Percentiles rank a stretch among this genome's conserved stretches.
These are phyloP conservation scores for Fregetta grallaria DNA, from an alignment of 2,113 vertebrate species.

Conservation along the genomic window DNA sequence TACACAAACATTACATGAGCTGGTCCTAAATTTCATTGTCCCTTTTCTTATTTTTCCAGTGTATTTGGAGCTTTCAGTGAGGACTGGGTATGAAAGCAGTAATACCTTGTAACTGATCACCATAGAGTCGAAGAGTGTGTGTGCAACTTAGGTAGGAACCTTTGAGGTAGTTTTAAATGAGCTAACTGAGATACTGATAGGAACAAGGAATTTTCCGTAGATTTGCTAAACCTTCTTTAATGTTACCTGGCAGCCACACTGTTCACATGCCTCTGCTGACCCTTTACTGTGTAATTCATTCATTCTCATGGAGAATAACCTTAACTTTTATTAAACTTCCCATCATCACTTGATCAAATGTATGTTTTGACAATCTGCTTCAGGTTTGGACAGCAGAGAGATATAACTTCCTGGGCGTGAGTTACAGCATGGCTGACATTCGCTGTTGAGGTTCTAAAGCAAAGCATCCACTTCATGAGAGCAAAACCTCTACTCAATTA, in stretches of 20 bases:
- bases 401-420: neutral
- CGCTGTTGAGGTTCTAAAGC: neutral
- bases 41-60: neutral
- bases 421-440: neutral
- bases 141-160: neutral
- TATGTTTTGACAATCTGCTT: neutral
- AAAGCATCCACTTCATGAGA: neutral
- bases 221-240: neutral
- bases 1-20: neutral
- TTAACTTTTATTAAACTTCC: neutral
- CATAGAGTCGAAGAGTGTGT: neutral
- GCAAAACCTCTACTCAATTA: neutral
- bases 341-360: neutral
- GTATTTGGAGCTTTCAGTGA: neutral
- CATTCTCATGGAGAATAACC: neutral
- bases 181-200: neutral
- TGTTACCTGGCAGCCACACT: neutral
- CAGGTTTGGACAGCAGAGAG: neutral
- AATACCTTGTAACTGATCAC: neutral
- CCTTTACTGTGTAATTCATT: neutral
- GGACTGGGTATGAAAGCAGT: neutral
- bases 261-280: neutral
- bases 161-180: neutral
- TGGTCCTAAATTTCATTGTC: neutral
- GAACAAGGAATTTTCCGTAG: neutral